Evolutionary conservation across 2,113 vertebrate species (phyloP).

Genomic region (Gambusia holbrooki): DNA sequence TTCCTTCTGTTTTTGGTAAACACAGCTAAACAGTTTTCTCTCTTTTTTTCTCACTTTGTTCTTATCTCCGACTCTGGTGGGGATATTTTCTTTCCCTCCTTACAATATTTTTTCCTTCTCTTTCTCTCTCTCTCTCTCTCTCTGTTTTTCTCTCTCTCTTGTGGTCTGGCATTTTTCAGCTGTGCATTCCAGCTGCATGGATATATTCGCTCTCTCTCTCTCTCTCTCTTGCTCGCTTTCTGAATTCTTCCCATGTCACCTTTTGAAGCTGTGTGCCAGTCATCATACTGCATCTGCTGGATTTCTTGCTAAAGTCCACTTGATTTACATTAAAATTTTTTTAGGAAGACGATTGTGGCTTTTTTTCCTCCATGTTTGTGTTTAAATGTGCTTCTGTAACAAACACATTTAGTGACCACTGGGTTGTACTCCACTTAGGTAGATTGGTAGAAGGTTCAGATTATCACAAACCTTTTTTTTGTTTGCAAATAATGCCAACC

Average conservation of each 20-base stretch:
- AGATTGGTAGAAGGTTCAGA: too few species aligned
- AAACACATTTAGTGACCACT: slow-evolving; percentile 2
- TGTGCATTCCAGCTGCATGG: slow-evolving; percentile 65
- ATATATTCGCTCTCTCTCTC: neutral
- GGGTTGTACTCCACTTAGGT: too few species aligned
- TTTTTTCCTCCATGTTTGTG: neutral
- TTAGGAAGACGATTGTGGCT: neutral
- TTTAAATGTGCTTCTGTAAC: slow-evolving; percentile 1
- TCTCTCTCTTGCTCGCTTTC: neutral
- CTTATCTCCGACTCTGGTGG: slow-evolving; percentile 37
- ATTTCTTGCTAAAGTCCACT: slow-evolving; percentile 21
- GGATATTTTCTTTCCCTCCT: slow-evolving; percentile 37
- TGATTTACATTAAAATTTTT: slow-evolving; percentile 33
- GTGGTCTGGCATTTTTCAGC: slow-evolving; percentile 71
- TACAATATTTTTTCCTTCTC: slow-evolving; percentile 13
- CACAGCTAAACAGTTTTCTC: slow-evolving; percentile 31
- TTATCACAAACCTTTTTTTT: too few species aligned
- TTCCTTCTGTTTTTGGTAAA: slow-evolving; percentile 27
- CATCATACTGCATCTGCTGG: slow-evolving; percentile 15
- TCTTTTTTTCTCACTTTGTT: neutral
- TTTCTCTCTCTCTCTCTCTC: slow-evolving; percentile 28
- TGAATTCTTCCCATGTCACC: slow-evolving; percentile 38
- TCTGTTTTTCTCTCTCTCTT: slow-evolving; percentile 14
- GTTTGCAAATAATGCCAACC: too few species aligned
- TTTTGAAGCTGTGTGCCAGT: slow-evolving; percentile 28